Evolutionary conservation across 2,888 invertebrate species (phyloP), one percentile per base, ranked within the genome.

Genomic region (Nebria salina): DNA sequence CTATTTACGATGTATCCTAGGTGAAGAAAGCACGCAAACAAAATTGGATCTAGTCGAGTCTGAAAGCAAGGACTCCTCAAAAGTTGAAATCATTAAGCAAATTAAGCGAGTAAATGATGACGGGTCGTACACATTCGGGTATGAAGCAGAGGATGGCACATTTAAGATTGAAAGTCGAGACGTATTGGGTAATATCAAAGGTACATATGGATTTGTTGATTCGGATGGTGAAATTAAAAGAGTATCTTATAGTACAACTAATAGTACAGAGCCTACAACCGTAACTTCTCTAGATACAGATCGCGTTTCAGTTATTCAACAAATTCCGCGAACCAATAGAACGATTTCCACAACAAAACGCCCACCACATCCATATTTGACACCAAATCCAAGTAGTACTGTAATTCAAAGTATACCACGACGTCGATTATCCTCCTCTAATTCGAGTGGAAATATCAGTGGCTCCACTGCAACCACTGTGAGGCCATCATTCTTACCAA

Each of bases 81-180:
- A 94, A 88, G 92, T 94, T 20, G 94, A 95, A 86, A 95, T 95
- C 85, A 92, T 96, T 41, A 95, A 95, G 87, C 94, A 95, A 88
- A 95, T 96, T 84, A 93, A 95, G 83, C 92, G 94, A 86, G 90
- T 95, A 2, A 96, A 96, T 87, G 94, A 94, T 76, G 96, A 96
- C 86, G 96, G 96, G 42, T 95, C 95, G 0, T 96, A 96, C 86
- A 95, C 95, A 0, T 95, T 95, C 83, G 96, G 96, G 0, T 96
- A 95, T 86, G 96, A 96, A 89, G 95, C 95, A 2, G 95, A 94
- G 75, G 96, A 96, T 87, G 96, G 96, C 3, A 94, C 95, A 0
- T 96, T 95, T 88, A 95, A 96, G 90, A 95, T 95, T 82, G 95
- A 95, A 89, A 95, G 94, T 85, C 90, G 95, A 83, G 95, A 95